Base-by-base conservation (phyloP, 2,113 vertebrate species). In the Polyodon spathula region DNA sequence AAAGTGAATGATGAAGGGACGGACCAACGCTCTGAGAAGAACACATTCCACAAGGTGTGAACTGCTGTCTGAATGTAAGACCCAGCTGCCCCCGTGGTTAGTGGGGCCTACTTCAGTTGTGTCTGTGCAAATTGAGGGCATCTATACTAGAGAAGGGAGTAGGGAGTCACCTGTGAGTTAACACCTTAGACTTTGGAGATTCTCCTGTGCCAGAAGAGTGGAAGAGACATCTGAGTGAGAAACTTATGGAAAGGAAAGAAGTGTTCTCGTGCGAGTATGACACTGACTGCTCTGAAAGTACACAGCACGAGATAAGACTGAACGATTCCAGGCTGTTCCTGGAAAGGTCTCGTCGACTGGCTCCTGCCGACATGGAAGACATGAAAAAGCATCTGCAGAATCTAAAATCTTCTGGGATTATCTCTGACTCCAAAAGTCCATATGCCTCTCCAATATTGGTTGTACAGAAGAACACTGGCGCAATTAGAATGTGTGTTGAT, bases 1-100 rank as follows among this genome's bases (percentile, higher is more conserved):
- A 5, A 11, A n/a, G 0, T 67, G 68, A 16, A n/a, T 74, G 59
- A 61, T 63, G 58, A 14, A 43, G 70, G 66, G 63, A 66, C 44
- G 54, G 41, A 8, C 70, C 61, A 58, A 52, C 17, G 44, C 37
- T 52, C 63, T 12, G 9, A 38, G 4, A 6, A 63, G 12, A 6
- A 58, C 40, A 66, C n/a, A 48, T 65, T 66, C 66, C 63, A 60
- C 63, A 4, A 54, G 57, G 46, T 57, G 56, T 43, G 17, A 63
- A 6, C 37, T 5, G 2, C 52, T 38, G 9, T 37, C 12, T 8
- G 7, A 37, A 56, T n/a, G 50, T 11, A 14, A 14, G 15, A 40
- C n/a, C 11, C n/a, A 27, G 27, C 27, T 71, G 4, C 66, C 61
- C 0, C 42, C 15, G 6, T 54, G 63, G 10, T 15, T 71, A 50